These are phyloP conservation scores for Papilio xuthus DNA, from an alignment of 1,140 invertebrate species.

Conservation along the genomic window DNA sequence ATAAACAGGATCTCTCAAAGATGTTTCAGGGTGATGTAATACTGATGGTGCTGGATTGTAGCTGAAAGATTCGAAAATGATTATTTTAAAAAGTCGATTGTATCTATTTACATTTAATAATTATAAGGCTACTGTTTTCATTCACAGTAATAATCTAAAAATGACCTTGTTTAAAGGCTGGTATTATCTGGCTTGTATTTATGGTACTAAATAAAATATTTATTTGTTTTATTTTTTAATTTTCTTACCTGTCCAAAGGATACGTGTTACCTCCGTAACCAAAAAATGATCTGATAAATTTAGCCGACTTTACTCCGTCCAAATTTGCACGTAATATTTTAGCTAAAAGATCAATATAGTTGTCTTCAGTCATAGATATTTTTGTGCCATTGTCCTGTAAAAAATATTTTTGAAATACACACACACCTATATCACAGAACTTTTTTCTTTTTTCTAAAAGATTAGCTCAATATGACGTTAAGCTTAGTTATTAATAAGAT, in stretches of 20 bases:
- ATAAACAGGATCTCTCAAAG: conserved; percentile 84
- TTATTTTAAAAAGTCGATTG: conserved; percentile 22
- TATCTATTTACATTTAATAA: background rate
- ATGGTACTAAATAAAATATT: background rate
- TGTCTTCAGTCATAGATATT: conserved; percentile 61
- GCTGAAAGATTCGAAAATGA: conserved; percentile 52
- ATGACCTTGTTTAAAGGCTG: background rate
- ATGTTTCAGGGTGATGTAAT: conserved; percentile 82
- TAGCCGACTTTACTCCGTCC: conserved; percentile 60
- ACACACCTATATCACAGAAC: background rate
- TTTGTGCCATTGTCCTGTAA: conserved; percentile 64
- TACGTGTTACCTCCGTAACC: conserved; percentile 63
- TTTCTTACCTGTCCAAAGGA: conserved; percentile 56
- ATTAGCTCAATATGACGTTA: no score
- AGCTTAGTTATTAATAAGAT: background rate
- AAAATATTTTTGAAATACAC: background rate
- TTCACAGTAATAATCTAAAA: background rate
- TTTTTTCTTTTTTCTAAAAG: no score
- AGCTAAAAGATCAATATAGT: conserved; percentile 61
- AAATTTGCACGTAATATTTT: conserved; percentile 68
- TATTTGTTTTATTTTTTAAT: background rate
- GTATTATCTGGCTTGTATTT: no score
- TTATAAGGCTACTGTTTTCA: background rate
- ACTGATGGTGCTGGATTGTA: conserved; percentile 79
- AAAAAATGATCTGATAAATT: conserved; percentile 63